Percentiles rank a stretch among this genome's conserved stretches.
These are phyloP conservation scores for Iselma pallidipennis DNA, from an alignment of 2,888 invertebrate genomes.

Conservation along the genomic window DNA sequence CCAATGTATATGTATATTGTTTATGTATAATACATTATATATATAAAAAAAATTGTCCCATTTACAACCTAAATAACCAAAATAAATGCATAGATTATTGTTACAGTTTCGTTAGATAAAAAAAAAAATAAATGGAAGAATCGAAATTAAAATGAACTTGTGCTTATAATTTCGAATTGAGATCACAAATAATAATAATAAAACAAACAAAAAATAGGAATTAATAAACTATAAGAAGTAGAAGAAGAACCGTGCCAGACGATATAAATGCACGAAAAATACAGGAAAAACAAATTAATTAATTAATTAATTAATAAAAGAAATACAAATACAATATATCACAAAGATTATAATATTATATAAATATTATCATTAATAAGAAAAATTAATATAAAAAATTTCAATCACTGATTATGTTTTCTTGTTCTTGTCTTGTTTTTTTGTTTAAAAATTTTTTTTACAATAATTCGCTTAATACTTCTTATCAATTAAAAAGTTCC, in stretches of 20 bases:
- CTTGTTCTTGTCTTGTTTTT: slow-evolving; percentile 2
- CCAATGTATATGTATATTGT: slow-evolving; percentile 2
- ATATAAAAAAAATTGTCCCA: slow-evolving; percentile 27
- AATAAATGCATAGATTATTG: slow-evolving; percentile 36
- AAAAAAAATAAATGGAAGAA: not conserved
- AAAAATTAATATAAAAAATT: slow-evolving; percentile 31
- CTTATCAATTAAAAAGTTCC: slow-evolving; percentile 6
- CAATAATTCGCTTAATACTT: slow-evolving; percentile 17
- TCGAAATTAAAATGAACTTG: slow-evolving; percentile 39
- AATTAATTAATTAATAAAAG: slow-evolving; percentile 15
- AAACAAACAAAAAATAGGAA: slow-evolving; percentile 15
- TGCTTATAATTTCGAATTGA: slow-evolving; percentile 49
- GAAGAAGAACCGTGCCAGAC: slow-evolving; percentile 13
- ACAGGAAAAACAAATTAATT: too few species aligned
- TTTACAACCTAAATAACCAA: slow-evolving; percentile 27
- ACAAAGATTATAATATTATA: slow-evolving; percentile 41
- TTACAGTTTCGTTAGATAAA: slow-evolving; percentile 3
- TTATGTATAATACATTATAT: slow-evolving; percentile 10
- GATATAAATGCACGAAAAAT: slow-evolving; percentile 7
- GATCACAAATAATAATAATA: slow-evolving; percentile 41
- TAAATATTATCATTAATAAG: slow-evolving; percentile 1
- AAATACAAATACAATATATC: slow-evolving; percentile 42
- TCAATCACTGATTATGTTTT: slow-evolving; percentile 36
- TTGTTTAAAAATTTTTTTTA: not conserved
- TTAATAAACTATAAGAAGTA: slow-evolving; percentile 18